A percentile compares a stretch with the other conserved stretches of the same genome.
phyloP scores from a whole-genome alignment of 2,797 vertebrate species.

The Hippoglossus hippoglossus region DNA sequence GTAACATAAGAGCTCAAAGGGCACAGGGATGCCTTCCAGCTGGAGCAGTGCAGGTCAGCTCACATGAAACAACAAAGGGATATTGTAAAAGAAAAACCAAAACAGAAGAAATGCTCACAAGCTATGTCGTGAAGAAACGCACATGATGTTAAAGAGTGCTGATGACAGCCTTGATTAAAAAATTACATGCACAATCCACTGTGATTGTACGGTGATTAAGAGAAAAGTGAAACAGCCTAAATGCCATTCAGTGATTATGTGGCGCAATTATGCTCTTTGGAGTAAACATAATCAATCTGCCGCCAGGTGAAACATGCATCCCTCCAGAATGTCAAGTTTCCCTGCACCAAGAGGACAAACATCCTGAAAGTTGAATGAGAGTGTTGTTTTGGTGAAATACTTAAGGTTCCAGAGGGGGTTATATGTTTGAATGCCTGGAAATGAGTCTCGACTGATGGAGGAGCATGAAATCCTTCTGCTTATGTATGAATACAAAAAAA shows the following conservation, averaged over 20 bases:
- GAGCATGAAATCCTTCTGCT: not conserved
- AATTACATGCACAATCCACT: constrained; percentile 34
- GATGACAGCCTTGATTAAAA: constrained; percentile 39
- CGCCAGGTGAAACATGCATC: constrained; percentile 16
- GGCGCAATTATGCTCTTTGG: constrained; percentile 13
- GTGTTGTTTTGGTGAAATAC: not conserved
- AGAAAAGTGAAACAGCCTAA: constrained; percentile 41
- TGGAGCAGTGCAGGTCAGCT: constrained; percentile 5
- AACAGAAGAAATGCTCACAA: not conserved
- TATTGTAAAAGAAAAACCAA: not conserved
- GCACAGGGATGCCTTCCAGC: constrained; percentile 10
- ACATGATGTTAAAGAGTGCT: constrained; percentile 1
- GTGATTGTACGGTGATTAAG: constrained; percentile 48
- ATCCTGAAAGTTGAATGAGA: constrained; percentile 12
- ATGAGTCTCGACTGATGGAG: not conserved
- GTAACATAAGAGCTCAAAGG: constrained; percentile 35
- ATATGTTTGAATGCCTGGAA: too few species aligned
- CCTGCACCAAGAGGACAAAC: not conserved
- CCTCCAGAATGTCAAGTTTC: constrained; percentile 35
- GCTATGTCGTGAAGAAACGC: not conserved
- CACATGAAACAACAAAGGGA: constrained; percentile 41
- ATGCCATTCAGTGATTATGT: constrained; percentile 49
- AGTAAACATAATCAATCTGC: constrained; percentile 56
- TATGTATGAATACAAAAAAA: constrained; percentile 1
- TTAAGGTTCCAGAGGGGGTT: too few species aligned